Conservation (phyloP, 1,140 invertebrate species). For the Bombus breviceps region DNA sequence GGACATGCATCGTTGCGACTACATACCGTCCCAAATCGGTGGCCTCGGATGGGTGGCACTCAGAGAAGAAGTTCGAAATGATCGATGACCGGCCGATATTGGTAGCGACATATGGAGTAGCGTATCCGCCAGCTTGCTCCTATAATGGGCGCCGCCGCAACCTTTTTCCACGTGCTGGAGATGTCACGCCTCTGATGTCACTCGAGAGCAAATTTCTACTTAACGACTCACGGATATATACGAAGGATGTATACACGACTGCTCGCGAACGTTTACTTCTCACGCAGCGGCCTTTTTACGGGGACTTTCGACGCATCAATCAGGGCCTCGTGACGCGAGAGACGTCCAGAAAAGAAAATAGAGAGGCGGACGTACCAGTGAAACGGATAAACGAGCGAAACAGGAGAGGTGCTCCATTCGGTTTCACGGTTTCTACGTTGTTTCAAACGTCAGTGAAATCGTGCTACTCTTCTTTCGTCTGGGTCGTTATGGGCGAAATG, state of each 20-base stretch:
- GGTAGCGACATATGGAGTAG: conserved; percentile 71
- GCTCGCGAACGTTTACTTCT: background rate
- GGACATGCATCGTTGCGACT: conserved; percentile 49
- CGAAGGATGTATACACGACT: background rate
- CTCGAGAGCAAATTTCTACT: conserved; percentile 48
- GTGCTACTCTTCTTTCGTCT: background rate
- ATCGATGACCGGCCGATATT: conserved; percentile 72
- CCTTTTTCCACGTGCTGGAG: conserved; percentile 49
- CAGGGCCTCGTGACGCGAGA: conserved; percentile 24
- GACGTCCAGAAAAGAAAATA: conserved; percentile 22
- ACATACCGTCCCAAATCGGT: conserved; percentile 46
- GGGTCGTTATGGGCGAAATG: background rate
- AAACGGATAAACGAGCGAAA: background rate
- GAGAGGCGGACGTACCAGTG: conserved; percentile 5
- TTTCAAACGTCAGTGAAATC: background rate
- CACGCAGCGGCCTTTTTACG: conserved; percentile 27
- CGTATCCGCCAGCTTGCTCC: conserved; percentile 60
- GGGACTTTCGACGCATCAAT: conserved; percentile 40
- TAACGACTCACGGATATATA: conserved; percentile 45
- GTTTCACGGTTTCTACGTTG: too few relatives aligned
- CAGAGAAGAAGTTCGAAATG: conserved; percentile 59
- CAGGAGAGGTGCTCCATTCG: background rate
- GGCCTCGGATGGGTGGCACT: conserved; percentile 40
- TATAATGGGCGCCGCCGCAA: conserved; percentile 52
- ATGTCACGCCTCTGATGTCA: conserved; percentile 54